Percentiles rank a stretch among this genome's conserved stretches.
Conservation (phyloP, 2,797 vertebrate genomes). For the Rhincodon typus region DNA sequence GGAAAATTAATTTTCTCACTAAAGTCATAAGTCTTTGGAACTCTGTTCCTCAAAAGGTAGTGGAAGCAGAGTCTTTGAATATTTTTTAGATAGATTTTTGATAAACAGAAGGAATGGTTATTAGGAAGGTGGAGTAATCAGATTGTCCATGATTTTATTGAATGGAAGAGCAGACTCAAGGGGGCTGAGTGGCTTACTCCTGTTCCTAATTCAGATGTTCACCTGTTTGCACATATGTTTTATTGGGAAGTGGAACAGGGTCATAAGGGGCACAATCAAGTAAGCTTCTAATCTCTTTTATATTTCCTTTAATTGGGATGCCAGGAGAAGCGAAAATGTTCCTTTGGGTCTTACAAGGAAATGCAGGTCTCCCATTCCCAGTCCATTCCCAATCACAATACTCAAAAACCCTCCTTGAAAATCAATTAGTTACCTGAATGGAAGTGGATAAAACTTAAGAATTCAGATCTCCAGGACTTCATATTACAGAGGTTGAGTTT, state of each 20-base stretch:
- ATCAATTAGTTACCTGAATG: neutral
- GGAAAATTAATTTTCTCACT: no score
- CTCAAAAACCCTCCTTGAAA: neutral
- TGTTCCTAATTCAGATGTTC: no score
- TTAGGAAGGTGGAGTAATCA: no score
- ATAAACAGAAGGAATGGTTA: no score
- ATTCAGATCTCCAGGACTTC: neutral
- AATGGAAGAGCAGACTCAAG: no score
- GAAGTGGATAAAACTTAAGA: neutral
- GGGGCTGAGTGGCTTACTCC: no score
- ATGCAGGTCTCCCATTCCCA: neutral
- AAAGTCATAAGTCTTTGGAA: no score
- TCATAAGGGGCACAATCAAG: neutral
- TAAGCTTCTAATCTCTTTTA: neutral
- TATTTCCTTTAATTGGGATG: neutral
- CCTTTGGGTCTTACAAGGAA: neutral
- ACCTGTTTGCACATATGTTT: no score
- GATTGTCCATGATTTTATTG: no score
- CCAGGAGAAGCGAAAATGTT: neutral
- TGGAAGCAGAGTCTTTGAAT: no score
- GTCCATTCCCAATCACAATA: neutral
- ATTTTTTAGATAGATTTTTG: no score
- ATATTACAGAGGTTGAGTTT: neutral
- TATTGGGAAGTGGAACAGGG: neutral
- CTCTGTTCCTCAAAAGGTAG: no score